phyloP scores from a whole-genome alignment of 2,797 vertebrate species.

The Chaetodon trifasciatus region DNA sequence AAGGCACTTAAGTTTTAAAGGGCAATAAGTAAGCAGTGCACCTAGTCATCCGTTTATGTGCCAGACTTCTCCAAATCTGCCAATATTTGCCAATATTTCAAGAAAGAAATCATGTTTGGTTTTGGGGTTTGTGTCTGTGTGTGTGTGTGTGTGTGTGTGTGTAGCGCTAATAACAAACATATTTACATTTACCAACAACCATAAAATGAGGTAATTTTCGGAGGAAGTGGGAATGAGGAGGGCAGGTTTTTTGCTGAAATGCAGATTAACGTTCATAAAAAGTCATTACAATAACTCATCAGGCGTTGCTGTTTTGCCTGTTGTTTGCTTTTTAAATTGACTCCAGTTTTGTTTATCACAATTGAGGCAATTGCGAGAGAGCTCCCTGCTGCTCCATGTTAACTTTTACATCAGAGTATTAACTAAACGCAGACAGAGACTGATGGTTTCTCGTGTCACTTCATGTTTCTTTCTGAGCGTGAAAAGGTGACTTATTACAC shows the following conservation, averaged over 20 bases:
- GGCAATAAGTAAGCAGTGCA: no score
- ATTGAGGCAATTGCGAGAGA: not conserved
- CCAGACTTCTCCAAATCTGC: no score
- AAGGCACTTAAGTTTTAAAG: no score
- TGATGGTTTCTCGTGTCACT: slow-evolving; percentile 49
- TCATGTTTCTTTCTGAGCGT: slow-evolving; percentile 51
- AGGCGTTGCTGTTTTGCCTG: not conserved
- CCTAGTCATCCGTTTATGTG: no score
- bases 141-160: no score
- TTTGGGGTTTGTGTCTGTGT: no score
- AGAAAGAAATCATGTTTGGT: no score
- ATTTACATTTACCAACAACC: not conserved
- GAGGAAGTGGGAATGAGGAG: not conserved
- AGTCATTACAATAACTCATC: not conserved
- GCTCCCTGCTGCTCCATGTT: slow-evolving; percentile 17
- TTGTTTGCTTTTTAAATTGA: not conserved
- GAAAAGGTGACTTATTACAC: slow-evolving; percentile 2
- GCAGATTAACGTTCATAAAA: no score
- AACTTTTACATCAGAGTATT: slow-evolving; percentile 29
- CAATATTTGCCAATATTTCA: no score
- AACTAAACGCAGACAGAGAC: slow-evolving; percentile 63
- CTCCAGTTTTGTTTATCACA: not conserved
- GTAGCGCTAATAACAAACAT: not conserved
- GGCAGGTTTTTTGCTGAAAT: not conserved
- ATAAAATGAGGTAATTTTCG: not conserved